Conservation (phyloP, 92 coral and sea anemone species). For the Virgularia gustaviana region DNA sequence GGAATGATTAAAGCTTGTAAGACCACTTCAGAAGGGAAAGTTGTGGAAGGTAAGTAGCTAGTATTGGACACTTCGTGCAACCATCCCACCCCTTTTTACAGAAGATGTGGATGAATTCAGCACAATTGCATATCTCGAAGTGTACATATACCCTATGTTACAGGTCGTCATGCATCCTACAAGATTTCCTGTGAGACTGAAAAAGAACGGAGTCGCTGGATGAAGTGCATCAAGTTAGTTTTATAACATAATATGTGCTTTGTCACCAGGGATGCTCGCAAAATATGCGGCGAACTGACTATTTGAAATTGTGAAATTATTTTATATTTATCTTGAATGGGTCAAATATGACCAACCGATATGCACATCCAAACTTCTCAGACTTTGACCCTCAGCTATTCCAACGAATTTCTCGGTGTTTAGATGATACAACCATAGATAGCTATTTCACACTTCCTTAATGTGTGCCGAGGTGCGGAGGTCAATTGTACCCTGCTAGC, state of each 20-base stretch:
- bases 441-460: background rate
- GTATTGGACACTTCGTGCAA: background rate
- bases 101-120: too few species aligned
- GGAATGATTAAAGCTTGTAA: slow-evolving; percentile 97
- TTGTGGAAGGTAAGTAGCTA: slow-evolving; percentile 75
- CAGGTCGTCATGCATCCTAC: slow-evolving; percentile 96
- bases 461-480: too few species aligned
- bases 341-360: too few species aligned
- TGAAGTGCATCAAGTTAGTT: slow-evolving; percentile 89
- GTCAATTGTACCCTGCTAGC: too few species aligned
- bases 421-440: too few species aligned
- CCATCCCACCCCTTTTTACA: background rate
- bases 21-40: slow-evolving; percentile 98
- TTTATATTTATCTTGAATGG: too few species aligned
- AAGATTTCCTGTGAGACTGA: slow-evolving; percentile 86
- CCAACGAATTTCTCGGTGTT: too few species aligned
- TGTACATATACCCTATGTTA: background rate
- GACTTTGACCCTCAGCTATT: too few species aligned
- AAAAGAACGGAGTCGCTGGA: slow-evolving; percentile 89
- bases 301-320: too few species aligned
- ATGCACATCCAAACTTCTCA: too few species aligned
- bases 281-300: too few species aligned
- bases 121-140: too few species aligned
- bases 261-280: background rate
- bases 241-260: background rate